A percentile compares a stretch with the other conserved stretches of the same genome.
phyloP scores from a whole-genome alignment of 2,113 vertebrate species.

The Cryptoleucopteryx plumbea region DNA sequence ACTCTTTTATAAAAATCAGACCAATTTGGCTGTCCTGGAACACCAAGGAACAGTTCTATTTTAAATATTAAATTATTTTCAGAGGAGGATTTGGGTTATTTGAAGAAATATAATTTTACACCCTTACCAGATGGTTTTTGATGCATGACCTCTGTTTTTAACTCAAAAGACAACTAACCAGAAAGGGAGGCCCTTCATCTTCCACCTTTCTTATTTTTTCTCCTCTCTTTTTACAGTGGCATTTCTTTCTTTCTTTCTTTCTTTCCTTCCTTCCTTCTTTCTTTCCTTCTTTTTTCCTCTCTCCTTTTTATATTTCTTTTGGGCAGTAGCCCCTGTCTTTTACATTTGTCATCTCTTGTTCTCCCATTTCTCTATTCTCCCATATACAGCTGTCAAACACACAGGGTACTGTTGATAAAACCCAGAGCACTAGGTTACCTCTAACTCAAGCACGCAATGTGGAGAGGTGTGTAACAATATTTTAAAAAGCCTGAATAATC shows the following conservation, averaged over 20 bases:
- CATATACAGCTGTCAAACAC: background rate
- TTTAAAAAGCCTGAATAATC: background rate
- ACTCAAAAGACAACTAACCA: background rate
- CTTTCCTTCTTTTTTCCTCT: background rate
- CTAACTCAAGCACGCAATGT: background rate
- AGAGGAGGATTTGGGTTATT: background rate
- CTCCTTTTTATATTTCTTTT: background rate
- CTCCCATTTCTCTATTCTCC: background rate
- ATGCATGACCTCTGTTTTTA: background rate
- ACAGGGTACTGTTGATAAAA: background rate
- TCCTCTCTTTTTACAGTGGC: background rate
- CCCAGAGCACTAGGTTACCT: background rate
- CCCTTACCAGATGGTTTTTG: background rate
- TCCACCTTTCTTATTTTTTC: background rate
- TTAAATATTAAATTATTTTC: background rate
- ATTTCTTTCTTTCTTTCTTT: background rate
- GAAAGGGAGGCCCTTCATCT: background rate
- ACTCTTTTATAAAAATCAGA: background rate
- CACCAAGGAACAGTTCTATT: background rate
- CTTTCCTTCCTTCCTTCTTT: no score
- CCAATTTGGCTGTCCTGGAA: background rate
- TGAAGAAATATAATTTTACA: background rate
- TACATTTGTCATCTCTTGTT: background rate
- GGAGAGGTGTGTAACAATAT: background rate
- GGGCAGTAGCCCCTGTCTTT: background rate